A percentile compares a stretch with the other conserved stretches of the same genome.
Evolutionary conservation across 2,113 vertebrate genomes (phyloP).

Genomic region (Phyllostomus hastatus): DNA sequence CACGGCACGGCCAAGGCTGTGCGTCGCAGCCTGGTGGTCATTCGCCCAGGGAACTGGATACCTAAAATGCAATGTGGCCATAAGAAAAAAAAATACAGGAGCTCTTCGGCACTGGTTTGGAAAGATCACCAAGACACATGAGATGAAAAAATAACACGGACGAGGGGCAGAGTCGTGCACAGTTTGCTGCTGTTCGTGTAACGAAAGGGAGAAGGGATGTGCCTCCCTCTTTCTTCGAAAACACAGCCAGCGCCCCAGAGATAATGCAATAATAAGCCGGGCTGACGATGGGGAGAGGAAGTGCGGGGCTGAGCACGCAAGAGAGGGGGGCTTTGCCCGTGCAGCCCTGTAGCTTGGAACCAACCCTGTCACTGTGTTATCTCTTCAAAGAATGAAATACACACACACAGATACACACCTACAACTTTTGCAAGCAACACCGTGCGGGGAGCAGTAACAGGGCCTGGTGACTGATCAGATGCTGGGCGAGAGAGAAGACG

Average conservation of each 20-base stretch:
- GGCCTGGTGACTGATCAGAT: neutral
- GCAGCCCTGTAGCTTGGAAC: neutral
- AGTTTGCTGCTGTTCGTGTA: neutral
- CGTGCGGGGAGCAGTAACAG: neutral
- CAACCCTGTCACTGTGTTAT: neutral
- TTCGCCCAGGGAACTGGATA: neutral
- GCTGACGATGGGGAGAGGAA: neutral
- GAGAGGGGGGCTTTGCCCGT: neutral
- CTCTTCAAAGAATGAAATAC: neutral
- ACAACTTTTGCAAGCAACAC: neutral
- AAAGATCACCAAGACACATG: neutral
- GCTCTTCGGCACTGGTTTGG: neutral
- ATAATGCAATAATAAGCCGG: neutral
- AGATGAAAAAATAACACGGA: neutral
- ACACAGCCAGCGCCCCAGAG: neutral
- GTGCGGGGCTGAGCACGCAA: no score
- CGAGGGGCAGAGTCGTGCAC: neutral
- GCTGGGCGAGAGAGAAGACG: neutral
- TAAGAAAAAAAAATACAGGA: neutral
- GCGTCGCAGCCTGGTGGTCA: neutral
- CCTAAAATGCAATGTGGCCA: neutral
- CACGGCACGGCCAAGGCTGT: neutral
- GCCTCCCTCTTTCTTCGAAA: neutral
- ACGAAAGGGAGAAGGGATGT: neutral
- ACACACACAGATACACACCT: neutral